Evolutionary conservation across 2,888 invertebrate genomes (phyloP).

Genomic region (Callyntrura guangdongensis): DNA sequence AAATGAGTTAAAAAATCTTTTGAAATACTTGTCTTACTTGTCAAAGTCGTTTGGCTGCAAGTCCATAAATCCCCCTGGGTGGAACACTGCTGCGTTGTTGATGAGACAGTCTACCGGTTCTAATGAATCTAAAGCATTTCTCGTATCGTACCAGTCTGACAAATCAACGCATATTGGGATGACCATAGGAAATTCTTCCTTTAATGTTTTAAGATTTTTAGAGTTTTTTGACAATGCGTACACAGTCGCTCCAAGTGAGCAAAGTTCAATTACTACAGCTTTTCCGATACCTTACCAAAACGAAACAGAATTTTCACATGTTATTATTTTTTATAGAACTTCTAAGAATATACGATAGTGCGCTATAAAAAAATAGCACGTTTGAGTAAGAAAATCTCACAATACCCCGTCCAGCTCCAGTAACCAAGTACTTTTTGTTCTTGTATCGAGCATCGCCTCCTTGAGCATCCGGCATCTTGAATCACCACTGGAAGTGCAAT

Average conservation of each 20-base stretch:
- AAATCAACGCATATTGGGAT: conserved; percentile 86
- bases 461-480: background rate
- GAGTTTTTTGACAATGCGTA: conserved; percentile 86
- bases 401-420: conserved; percentile 53
- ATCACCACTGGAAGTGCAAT: background rate
- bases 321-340: no score
- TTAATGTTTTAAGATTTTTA: conserved; percentile 85
- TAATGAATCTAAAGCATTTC: conserved; percentile 85
- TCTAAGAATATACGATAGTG: no score
- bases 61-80: conserved; percentile 86
- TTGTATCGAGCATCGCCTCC: no score
- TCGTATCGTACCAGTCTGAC: conserved; percentile 86
- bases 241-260: conserved; percentile 85
- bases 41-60: conserved; percentile 86
- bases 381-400: no score
- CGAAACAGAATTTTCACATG: no score
- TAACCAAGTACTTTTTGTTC: conserved; percentile 25
- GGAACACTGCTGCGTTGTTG: conserved; percentile 87
- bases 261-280: conserved; percentile 85
- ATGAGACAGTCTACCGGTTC: conserved; percentile 86
- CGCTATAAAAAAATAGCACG: no score
- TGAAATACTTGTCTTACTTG: conserved; percentile 85
- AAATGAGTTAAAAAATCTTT: background rate
- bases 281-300: conserved; percentile 85
- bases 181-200: conserved; percentile 84